Base-by-base conservation (phyloP, 2,797 vertebrate species). In the Mormyrus hasselquistii region DNA sequence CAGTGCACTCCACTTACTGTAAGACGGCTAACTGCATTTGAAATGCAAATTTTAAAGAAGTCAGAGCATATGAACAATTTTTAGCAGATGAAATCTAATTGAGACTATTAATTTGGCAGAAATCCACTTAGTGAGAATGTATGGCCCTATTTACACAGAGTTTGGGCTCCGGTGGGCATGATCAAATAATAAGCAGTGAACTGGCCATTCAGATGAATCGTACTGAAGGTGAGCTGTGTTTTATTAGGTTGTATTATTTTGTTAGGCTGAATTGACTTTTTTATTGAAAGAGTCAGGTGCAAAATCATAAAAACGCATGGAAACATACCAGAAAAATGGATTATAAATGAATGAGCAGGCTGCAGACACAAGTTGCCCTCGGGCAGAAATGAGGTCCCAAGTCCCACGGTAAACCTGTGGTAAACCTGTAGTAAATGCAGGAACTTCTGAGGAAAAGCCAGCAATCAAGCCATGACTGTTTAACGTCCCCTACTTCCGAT, bases 51-150 rank as follows among this genome's bases (percentile, higher is more conserved):
- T 87, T 86, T 73, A 86, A 89, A 93, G 89, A 44, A 62, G 90
- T 92, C 88, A 91, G 90, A 92, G 90, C 90, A 92, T 93, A 93
- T 90, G 92, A 93, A 92, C 89, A 91, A 91, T 65, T 89, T 90
- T 87, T 91, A 90, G 91, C 92, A 87, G 41, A 87, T 87, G 62
- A 87, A 90, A 89, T 79, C 83, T 41, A 94, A 93, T 90, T 92
- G 88, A 91, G 90, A 90, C 92, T 92, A 92, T 91, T 94, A 94
- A 94, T 95, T 89, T 94, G 93, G 92, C 89, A 92, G 49, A 8
- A 86, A 93, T 93, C 92, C 91, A 84, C 57, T 88, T 62, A 88
- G 44, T 3, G 62, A 79, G 44, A 16, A 87, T 57, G 53, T 92
- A 91, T 92, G 90, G 92, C 65, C 89, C 89, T 92, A 92, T 93